phyloP scores from a whole-genome alignment of 2,113 vertebrate genomes.

The Sinocyclocheilus grahami region DNA sequence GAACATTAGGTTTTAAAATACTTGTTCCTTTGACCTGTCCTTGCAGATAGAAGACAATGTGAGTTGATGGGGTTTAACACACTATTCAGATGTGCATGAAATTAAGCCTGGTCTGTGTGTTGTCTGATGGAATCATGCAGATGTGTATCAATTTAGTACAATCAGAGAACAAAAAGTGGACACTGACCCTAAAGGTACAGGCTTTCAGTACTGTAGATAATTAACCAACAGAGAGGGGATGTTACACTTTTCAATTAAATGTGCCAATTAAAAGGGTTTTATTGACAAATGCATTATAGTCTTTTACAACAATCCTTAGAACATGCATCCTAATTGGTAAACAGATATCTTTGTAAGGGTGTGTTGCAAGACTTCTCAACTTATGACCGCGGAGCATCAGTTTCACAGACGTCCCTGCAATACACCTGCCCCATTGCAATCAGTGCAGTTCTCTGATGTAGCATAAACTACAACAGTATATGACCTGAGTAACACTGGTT shows the following conservation, averaged over 20 bases:
- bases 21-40: background rate
- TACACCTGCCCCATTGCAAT: background rate
- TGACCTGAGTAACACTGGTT: background rate
- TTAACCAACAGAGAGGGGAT: background rate
- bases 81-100: background rate
- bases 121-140: background rate
- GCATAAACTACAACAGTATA: background rate
- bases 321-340: background rate
- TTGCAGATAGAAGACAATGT: background rate
- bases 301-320: background rate
- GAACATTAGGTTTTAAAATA: background rate
- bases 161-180: background rate
- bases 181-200: background rate
- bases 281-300: conserved; percentile 27
- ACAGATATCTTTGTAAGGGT: background rate
- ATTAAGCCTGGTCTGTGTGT: background rate
- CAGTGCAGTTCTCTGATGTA: background rate
- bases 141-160: background rate
- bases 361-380: background rate
- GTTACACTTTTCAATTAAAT: background rate
- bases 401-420: background rate
- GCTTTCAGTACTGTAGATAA: background rate
- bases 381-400: background rate
- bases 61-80: background rate
- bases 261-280: background rate